phyloP scores from a whole-genome alignment of 1,140 invertebrate genomes.

The Aphelinus atriplicis region DNA sequence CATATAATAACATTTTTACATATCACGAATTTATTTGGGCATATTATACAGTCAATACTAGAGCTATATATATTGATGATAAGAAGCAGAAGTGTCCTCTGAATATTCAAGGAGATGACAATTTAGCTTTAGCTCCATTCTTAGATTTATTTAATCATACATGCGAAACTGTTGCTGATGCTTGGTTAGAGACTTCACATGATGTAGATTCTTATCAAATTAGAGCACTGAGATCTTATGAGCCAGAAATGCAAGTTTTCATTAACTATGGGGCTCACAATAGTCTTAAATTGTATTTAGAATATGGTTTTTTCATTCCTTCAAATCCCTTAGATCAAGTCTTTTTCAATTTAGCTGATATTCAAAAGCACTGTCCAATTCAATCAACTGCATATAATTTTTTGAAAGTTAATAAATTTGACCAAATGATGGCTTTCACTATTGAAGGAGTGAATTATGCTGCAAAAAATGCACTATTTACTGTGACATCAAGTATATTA shows the following conservation, averaged over 20 bases:
- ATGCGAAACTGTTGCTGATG: constrained; percentile 65
- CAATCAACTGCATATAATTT: constrained; percentile 65
- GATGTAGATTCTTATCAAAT: constrained; percentile 69
- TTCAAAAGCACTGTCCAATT: constrained; percentile 55
- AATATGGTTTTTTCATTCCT: constrained; percentile 80
- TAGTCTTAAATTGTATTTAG: constrained; percentile 74
- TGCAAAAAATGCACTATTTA: constrained; percentile 57
- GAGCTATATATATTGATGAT: constrained; percentile 72
- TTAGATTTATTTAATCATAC: constrained; percentile 85
- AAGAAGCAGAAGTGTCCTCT: constrained; percentile 52
- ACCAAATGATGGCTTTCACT: constrained; percentile 67
- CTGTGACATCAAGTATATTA: constrained; percentile 48
- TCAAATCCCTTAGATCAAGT: constrained; percentile 73
- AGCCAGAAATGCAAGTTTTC: constrained; percentile 73
- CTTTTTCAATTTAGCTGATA: constrained; percentile 62
- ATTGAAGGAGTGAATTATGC: constrained; percentile 69
- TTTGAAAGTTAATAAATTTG: constrained; percentile 63
- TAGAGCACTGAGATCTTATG: constrained; percentile 61
- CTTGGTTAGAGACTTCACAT: constrained; percentile 61
- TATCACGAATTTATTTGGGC: constrained; percentile 66
- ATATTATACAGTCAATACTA: constrained; percentile 81
- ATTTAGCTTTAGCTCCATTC: constrained; percentile 78
- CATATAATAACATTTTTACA: constrained; percentile 59
- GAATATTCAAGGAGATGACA: constrained; percentile 65
- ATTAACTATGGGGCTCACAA: constrained; percentile 80